Evolutionary conservation across 2,797 vertebrate species (phyloP).

Genomic region (Cephalopachus bancanus): DNA sequence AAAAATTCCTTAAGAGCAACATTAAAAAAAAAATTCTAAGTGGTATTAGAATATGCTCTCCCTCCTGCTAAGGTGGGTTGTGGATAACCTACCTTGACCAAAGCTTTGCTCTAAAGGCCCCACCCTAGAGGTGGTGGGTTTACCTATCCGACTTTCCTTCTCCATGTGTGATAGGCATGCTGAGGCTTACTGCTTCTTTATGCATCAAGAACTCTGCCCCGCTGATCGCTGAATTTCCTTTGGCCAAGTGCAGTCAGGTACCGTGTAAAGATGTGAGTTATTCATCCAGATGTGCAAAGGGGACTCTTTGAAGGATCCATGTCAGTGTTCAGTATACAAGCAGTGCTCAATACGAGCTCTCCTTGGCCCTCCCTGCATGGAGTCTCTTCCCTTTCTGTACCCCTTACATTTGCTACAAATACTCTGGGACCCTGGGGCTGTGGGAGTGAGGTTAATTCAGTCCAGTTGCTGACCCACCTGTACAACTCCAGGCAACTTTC

Average conservation of each 20-base stretch:
- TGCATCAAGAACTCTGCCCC: too few relatives aligned
- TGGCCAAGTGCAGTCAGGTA: not conserved
- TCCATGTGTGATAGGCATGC: too few relatives aligned
- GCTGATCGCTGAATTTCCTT: not conserved
- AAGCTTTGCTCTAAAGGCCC: not conserved
- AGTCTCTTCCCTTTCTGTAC: not conserved
- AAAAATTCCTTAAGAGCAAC: not conserved
- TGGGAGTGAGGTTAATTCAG: not conserved
- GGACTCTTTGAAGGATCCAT: too few relatives aligned
- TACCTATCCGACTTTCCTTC: not conserved
- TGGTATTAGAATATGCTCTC: not conserved
- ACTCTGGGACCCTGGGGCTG: not conserved
- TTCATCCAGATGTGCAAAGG: not conserved
- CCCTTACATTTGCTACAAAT: fast-evolving
- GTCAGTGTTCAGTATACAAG: fast-evolving
- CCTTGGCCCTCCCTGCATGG: fast-evolving
- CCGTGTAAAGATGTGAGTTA: not conserved
- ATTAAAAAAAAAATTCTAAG: not conserved
- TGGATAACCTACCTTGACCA: not conserved
- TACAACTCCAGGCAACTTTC: not conserved
- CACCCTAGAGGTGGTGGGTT: not conserved
- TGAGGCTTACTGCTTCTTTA: not conserved
- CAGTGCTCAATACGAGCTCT: not conserved
- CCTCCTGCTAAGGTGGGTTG: fast-evolving
- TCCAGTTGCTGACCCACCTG: not conserved